phyloP scores from a whole-genome alignment of 2,113 vertebrate species.

The Thunnus maccoyii region DNA sequence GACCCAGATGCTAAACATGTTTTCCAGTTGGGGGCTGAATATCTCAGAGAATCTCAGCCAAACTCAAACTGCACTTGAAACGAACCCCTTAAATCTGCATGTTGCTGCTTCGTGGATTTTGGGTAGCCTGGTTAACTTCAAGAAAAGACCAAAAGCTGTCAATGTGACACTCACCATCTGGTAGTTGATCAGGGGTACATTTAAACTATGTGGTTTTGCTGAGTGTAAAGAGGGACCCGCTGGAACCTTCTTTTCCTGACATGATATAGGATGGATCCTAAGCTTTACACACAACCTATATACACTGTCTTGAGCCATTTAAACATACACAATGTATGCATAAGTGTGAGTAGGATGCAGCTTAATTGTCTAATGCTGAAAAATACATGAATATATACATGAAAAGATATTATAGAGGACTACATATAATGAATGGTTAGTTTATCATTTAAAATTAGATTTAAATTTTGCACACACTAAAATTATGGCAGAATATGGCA shows the following conservation, averaged over 20 bases:
- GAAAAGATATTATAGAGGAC: neutral
- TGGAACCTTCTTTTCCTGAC: conserved; percentile 56
- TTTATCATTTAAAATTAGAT: neutral
- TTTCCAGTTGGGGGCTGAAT: conserved; percentile 71
- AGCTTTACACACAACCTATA: neutral
- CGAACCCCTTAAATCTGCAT: conserved; percentile 18
- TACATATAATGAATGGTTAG: neutral
- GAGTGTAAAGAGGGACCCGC: conserved; percentile 49
- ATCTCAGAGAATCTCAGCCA: conserved; percentile 64
- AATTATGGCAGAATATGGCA: neutral
- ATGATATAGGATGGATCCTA: conserved; percentile 35
- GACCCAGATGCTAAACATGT: conserved; percentile 74
- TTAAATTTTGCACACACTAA: neutral
- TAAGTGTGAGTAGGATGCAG: neutral
- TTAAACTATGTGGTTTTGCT: conserved; percentile 42
- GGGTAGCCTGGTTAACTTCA: neutral
- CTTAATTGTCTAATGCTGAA: neutral
- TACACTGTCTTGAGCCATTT: conserved; percentile 44
- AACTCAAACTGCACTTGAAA: conserved; percentile 44
- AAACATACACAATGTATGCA: conserved; percentile 22
- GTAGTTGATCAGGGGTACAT: conserved; percentile 59
- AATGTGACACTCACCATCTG: conserved; percentile 39
- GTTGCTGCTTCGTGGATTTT: neutral
- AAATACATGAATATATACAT: conserved; percentile 13
- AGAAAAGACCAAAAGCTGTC: conserved; percentile 29